Conservation (phyloP, 2,888 invertebrate species). For the Drosophila longiperda region DNA sequence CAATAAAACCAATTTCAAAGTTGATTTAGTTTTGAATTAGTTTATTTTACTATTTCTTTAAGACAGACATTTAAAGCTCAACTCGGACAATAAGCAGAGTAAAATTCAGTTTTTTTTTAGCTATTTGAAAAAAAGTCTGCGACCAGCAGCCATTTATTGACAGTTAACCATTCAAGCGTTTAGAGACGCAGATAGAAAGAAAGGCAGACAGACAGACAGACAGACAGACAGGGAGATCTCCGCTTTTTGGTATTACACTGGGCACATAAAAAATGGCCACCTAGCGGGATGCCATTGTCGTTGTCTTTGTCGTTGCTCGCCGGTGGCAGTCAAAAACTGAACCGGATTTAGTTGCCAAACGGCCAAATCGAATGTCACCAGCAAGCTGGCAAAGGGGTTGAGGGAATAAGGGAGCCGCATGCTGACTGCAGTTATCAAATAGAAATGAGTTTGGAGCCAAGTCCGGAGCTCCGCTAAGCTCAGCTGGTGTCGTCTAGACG, state of each 20-base stretch:
- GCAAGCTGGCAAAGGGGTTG: constrained; percentile 11
- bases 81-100: constrained; percentile 1
- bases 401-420: background rate
- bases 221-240: constrained; percentile 16
- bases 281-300: constrained; percentile 38
- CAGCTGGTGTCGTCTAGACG: constrained; percentile 63
- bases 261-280: constrained; percentile 57
- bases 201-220: too few species aligned
- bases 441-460: constrained; percentile 54
- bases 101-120: constrained; percentile 5
- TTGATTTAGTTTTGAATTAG: background rate
- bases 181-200: constrained; percentile 7
- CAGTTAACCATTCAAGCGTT: constrained; percentile 34
- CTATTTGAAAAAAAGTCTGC: constrained; percentile 25
- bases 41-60: background rate
- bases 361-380: constrained; percentile 63
- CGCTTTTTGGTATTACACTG: constrained; percentile 26
- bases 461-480: constrained; percentile 47
- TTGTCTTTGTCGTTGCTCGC: constrained; percentile 53
- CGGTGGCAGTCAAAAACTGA: constrained; percentile 57
- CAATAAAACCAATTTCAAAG: background rate
- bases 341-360: constrained; percentile 66
- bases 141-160: constrained; percentile 37
- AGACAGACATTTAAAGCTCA: constrained; percentile 7
- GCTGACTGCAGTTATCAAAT: constrained; percentile 61